phyloP scores from a whole-genome alignment of 1,140 invertebrate genomes.

The Trachymyrmex septentrionalis region DNA sequence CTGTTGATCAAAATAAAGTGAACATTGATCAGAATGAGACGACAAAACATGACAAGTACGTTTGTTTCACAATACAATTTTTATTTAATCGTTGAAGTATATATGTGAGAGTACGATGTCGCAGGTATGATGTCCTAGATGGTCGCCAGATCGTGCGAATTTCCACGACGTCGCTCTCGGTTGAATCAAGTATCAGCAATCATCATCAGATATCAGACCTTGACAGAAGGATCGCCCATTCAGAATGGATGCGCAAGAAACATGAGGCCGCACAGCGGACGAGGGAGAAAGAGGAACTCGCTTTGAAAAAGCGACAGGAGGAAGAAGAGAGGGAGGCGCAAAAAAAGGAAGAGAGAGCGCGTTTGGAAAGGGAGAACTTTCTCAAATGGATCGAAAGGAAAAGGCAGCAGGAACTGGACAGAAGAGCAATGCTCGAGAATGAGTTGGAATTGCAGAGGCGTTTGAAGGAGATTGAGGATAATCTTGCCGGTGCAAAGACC shows the following conservation, averaged over 20 bases:
- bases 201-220: not conserved
- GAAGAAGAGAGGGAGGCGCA: slow-evolving; percentile 68
- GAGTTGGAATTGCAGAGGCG: slow-evolving; percentile 75
- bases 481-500: slow-evolving; percentile 72
- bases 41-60: slow-evolving; percentile 24
- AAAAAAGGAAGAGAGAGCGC: slow-evolving; percentile 75
- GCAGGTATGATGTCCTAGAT: slow-evolving; percentile 23
- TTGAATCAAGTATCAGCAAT: slow-evolving; percentile 58
- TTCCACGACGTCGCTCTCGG: slow-evolving; percentile 67
- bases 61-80: not conserved
- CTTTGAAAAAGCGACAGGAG: slow-evolving; percentile 61
- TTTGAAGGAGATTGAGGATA: slow-evolving; percentile 77
- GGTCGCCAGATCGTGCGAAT: slow-evolving; percentile 66
- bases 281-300: slow-evolving; percentile 66
- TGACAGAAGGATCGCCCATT: slow-evolving; percentile 70
- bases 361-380: slow-evolving; percentile 77
- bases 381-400: slow-evolving; percentile 79
- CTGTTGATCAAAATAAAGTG: not conserved
- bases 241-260: slow-evolving; percentile 80
- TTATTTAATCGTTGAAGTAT: too few species aligned
- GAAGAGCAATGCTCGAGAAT: slow-evolving; percentile 69
- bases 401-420: slow-evolving; percentile 72
- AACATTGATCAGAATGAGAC: not conserved
- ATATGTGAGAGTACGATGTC: not conserved
- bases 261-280: slow-evolving; percentile 63